Base-by-base conservation (phyloP, 2,888 invertebrate genomes). In the Morpho helenor region DNA sequence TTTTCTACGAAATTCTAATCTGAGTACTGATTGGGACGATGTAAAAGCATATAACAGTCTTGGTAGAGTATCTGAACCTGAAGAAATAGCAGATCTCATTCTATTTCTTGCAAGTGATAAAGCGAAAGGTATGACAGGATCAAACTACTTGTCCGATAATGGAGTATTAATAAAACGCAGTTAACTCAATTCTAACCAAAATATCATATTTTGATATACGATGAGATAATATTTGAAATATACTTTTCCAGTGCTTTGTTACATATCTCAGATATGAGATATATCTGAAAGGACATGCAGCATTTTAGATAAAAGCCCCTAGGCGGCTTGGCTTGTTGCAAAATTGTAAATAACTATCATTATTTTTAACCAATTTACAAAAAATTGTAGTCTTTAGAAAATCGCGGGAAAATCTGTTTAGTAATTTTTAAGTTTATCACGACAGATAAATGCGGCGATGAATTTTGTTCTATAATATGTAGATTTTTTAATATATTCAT, bases 41-140 rank as follows among this genome's bases (percentile, higher is more conserved):
- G 63, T 70, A 4, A 57, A 51, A 44, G 58, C 52, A 49, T 48
- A 43, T 22, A 68, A 63, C 3, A 58, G 63, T 3, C 50, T 72
- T 2, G 50, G 66, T 9, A 66, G 67, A 58, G 59, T 69, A 6
- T 67, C 68, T 0, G 66, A 69, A 39, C 61, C 75, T 0, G 63
- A 67, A 8, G 75, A 75, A 55, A 65, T 72, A n/a, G 72, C 74
- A 0, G 69, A 75, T 9, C 43, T 75, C 10, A 61, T 70, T 2
- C 31, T 71, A 6, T 75, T 65, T 51, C 51, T 74, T 8, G 69
- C 73, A 1, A 69, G 71, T 45, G 71, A 73, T 16, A 74, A 70
- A 56, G 66, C 71, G 6, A 69, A 59, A 45, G 65, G 68, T 9
- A 66, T 74, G 7, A 75, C 74, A 9, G 73, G 73, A 10, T 68